A percentile compares a stretch with the other conserved stretches of the same genome.
Conservation (phyloP, 2,113 vertebrate genomes). For the Xiphorhynchus elegans region DNA sequence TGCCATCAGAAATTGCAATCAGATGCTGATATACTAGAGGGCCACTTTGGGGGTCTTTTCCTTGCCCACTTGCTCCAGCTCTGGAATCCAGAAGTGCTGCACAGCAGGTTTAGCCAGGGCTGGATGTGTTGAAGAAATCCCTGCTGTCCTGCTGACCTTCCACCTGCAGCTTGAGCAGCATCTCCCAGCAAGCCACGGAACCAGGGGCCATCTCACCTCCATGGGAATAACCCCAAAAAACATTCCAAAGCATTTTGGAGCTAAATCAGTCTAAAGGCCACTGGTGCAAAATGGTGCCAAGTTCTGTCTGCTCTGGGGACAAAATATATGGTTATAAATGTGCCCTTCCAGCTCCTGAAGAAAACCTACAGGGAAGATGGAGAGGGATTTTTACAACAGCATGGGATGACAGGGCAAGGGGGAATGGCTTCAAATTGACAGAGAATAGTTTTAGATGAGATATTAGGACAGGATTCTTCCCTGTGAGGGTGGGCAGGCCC, state of each 20-base stretch:
- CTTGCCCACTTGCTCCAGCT: neutral
- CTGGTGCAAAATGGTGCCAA: neutral
- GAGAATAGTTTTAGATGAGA: neutral
- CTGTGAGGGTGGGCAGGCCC: neutral
- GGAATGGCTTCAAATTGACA: neutral
- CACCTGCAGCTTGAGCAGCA: neutral
- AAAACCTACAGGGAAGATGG: neutral
- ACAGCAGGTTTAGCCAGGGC: neutral
- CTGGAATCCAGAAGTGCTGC: neutral
- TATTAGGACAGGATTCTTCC: neutral
- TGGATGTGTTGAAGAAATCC: neutral
- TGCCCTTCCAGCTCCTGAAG: neutral
- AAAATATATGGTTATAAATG: neutral
- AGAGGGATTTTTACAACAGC: neutral
- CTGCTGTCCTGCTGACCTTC: neutral
- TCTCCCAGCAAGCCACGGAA: neutral
- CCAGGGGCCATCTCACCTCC: neutral
- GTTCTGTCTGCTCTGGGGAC: neutral
- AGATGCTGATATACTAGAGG: neutral
- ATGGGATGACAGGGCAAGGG: neutral
- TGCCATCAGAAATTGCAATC: slow-evolving; percentile 1
- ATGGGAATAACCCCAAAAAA: neutral
- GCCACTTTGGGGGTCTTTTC: neutral
- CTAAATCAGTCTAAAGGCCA: neutral
- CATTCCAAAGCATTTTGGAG: neutral